Conservation (phyloP, 2,797 vertebrate genomes). For the Xenopus petersii region DNA sequence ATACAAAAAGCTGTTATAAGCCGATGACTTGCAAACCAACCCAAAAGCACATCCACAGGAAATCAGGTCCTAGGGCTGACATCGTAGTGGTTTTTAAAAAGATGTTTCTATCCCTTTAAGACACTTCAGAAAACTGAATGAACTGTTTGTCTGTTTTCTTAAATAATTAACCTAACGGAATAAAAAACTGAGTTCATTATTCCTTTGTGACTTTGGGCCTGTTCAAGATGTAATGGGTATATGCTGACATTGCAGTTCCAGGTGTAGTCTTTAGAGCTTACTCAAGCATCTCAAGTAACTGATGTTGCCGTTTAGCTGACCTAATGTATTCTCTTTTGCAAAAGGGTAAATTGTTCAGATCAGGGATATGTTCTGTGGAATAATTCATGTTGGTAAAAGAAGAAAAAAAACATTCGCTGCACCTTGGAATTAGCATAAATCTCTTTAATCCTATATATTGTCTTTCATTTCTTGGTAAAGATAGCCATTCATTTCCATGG, state of each 20-base stretch:
- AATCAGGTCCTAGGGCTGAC: too few relatives aligned
- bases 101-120: too few relatives aligned
- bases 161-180: background rate
- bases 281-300: conserved; percentile 8
- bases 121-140: background rate
- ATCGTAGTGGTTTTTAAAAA: too few relatives aligned
- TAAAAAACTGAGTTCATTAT: background rate
- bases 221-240: conserved; percentile 1
- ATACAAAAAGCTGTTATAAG: too few relatives aligned
- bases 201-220: conserved; percentile 7
- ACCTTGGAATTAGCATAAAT: background rate
- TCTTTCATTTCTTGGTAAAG: background rate
- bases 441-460: background rate
- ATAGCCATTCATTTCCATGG: too few relatives aligned
- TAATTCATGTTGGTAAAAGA: background rate
- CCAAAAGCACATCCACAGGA: too few relatives aligned
- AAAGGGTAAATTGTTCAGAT: conserved; percentile 10
- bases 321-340: conserved; percentile 4
- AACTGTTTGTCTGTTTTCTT: background rate
- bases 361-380: background rate
- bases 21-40: too few relatives aligned
- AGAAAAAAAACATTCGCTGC: background rate
- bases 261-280: conserved; percentile 11
- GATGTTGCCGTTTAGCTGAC: conserved; percentile 19
- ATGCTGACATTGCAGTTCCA: conserved; percentile 6